Base-by-base conservation (phyloP, 2,888 invertebrate species). In the Dryadula phaetusa region DNA sequence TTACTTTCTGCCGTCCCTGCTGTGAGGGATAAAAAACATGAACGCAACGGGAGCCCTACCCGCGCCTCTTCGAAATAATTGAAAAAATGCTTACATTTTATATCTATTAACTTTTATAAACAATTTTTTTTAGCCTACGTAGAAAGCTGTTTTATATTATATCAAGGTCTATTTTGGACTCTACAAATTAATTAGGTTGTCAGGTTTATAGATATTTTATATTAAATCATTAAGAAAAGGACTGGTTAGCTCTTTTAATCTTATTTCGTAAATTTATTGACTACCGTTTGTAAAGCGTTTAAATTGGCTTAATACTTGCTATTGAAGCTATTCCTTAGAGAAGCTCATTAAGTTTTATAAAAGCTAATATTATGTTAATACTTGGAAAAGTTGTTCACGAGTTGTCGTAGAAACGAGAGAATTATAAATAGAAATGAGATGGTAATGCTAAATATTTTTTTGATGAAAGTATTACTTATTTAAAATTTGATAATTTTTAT, bases 321-420 rank as follows among this genome's bases (percentile, higher is more conserved):
- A 10, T 56, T 40, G 40, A 22, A 22, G 56, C 54, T 8, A 22
- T 56, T 25, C 22, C 56, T 40, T 56, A 40, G 40, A 40, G 22
- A 56, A 56, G 25, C 40, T 56, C 20, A 25, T 40, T 56, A 12
- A 40, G 20, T 40, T 56, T 8, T 40, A 22, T 25, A 56, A 56
- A 56, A 56, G 56, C 56, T 56, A 56, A 56, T 56, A 40, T 56
- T 56, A 56, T 56, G 56, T 56, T 40, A 56, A 56, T 56, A 56
- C 40, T 40, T 40, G 2, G 5, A 1, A 40, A 56, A 56, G 40
- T 56, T 22, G 40, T 56, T 56, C 56, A 16, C 22, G 56, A 56
- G n/a, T 56, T 56, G 22, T 40, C 40, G 40, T 25, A 40, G 40
- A 56, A 56, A 56, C 40, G 56, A 25, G 52, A 10, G 16, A 32